Percentiles rank a stretch among this genome's conserved stretches.
Evolutionary conservation across 2,888 invertebrate species (phyloP).

Genomic region (Oligia strigilis): DNA sequence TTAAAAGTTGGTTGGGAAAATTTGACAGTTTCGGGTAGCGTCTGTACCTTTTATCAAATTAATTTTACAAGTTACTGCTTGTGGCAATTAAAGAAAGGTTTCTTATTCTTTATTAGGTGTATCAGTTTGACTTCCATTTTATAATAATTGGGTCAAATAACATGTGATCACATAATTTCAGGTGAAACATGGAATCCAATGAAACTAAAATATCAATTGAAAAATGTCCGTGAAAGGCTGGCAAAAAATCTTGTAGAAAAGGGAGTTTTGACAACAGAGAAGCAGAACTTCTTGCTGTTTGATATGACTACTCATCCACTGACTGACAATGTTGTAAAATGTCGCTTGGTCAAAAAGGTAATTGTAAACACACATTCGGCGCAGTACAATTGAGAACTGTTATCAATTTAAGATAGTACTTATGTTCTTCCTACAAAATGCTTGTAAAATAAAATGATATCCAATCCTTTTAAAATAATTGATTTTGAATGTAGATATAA

Average conservation of each 20-base stretch:
- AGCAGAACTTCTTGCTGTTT: slow-evolving; percentile 99
- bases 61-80: not conserved
- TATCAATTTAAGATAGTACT: slow-evolving; percentile 50
- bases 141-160: slow-evolving; percentile 3
- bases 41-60: not conserved
- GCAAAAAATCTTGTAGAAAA: slow-evolving; percentile 99
- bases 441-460: slow-evolving; percentile 38
- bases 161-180: slow-evolving; percentile 77
- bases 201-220: slow-evolving; percentile 98
- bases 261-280: slow-evolving; percentile 99
- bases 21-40: too few relatives aligned
- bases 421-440: slow-evolving; percentile 32
- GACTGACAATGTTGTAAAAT: slow-evolving; percentile 98
- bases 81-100: not conserved
- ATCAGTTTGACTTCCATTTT: not conserved
- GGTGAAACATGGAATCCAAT: slow-evolving; percentile 99
- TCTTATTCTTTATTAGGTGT: not conserved
- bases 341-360: slow-evolving; percentile 98
- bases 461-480: slow-evolving; percentile 48
- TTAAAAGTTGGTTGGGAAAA: too few relatives aligned
- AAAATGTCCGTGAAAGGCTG: slow-evolving; percentile 99
- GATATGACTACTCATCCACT: slow-evolving; percentile 99
- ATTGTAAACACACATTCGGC: slow-evolving; percentile 33
- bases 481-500: slow-evolving; percentile 34
- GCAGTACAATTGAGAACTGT: slow-evolving; percentile 15